Evolutionary conservation across 2,113 vertebrate genomes (phyloP).

Genomic region (Triplophysa tibetana): DNA sequence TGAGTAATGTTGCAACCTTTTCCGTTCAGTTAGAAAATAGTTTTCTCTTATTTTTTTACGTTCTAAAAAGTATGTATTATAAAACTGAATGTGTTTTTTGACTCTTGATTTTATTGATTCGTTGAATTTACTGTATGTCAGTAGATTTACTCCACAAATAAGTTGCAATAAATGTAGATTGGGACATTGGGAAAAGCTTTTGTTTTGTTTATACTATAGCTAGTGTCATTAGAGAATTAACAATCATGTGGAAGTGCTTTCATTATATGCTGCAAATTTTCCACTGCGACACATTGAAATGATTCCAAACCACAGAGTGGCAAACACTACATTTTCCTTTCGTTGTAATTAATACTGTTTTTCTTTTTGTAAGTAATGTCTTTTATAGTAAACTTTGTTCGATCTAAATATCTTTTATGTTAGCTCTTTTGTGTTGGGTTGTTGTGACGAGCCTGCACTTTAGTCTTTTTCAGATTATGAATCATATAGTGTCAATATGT

Average conservation of each 20-base stretch:
- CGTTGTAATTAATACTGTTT: not conserved
- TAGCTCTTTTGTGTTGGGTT: no score
- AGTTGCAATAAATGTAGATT: conserved; percentile 9
- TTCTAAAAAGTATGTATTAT: not conserved
- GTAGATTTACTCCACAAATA: not conserved
- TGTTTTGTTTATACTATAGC: not conserved
- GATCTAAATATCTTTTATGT: no score
- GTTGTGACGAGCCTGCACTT: no score
- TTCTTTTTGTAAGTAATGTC: no score
- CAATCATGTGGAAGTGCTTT: not conserved
- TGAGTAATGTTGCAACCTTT: not conserved
- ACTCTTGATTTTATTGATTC: not conserved
- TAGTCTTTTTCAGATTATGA: no score
- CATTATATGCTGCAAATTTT: not conserved
- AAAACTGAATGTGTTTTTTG: not conserved
- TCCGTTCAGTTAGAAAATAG: not conserved
- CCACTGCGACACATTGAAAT: no score
- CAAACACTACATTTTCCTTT: no score
- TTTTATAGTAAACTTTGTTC: no score
- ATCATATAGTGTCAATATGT: not conserved
- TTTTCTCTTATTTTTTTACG: not conserved
- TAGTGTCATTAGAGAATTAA: not conserved
- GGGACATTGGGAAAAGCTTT: not conserved
- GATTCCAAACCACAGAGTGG: no score
- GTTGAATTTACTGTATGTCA: not conserved